Percentiles rank a stretch among this genome's conserved stretches.
These are phyloP conservation scores for Rhopilema esculentum DNA, from an alignment of 30 jellyfish, hydroid and myxozoan genomes.

Conservation along the genomic window DNA sequence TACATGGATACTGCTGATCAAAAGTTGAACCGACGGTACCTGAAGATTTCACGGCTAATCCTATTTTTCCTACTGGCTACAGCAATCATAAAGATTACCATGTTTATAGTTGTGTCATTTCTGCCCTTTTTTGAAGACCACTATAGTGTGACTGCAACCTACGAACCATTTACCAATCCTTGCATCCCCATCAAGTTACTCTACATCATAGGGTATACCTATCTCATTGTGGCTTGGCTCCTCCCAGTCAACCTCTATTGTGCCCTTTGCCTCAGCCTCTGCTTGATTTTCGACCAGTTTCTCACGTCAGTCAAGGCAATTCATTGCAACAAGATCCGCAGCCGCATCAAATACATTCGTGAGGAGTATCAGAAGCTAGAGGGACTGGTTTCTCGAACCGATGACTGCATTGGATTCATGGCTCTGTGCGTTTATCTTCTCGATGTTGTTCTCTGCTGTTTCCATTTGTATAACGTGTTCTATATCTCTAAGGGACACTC, in stretches of 20 bases:
- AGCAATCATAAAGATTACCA: not conserved
- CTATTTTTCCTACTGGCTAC: not conserved
- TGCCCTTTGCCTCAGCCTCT: slow-evolving; percentile 38
- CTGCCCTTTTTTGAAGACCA: not conserved
- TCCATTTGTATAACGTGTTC: slow-evolving; percentile 45
- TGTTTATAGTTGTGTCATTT: not conserved
- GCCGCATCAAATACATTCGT: slow-evolving; percentile 38
- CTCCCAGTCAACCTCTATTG: slow-evolving; percentile 67
- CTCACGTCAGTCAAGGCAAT: slow-evolving; percentile 2
- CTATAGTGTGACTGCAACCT: not conserved
- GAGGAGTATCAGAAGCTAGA: slow-evolving; percentile 42
- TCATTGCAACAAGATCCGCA: slow-evolving; percentile 31
- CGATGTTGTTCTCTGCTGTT: slow-evolving; percentile 59
- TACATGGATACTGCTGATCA: slow-evolving; percentile 9
- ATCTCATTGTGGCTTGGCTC: slow-evolving; percentile 59
- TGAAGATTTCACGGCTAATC: not conserved
- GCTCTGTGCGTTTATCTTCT: slow-evolving; percentile 61
- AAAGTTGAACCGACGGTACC: slow-evolving; percentile 1
- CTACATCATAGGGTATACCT: not conserved
- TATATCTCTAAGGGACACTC: slow-evolving; percentile 1
- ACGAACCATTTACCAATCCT: slow-evolving; percentile 25
- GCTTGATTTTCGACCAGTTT: slow-evolving; percentile 53
- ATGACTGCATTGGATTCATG: slow-evolving; percentile 55
- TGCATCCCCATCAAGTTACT: slow-evolving; percentile 13
- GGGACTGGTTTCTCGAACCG: slow-evolving; percentile 20